Evolutionary conservation across 2,113 vertebrate genomes (phyloP), one percentile per base, ranked within the genome.

Genomic region (human (Homo sapiens)): DNA sequence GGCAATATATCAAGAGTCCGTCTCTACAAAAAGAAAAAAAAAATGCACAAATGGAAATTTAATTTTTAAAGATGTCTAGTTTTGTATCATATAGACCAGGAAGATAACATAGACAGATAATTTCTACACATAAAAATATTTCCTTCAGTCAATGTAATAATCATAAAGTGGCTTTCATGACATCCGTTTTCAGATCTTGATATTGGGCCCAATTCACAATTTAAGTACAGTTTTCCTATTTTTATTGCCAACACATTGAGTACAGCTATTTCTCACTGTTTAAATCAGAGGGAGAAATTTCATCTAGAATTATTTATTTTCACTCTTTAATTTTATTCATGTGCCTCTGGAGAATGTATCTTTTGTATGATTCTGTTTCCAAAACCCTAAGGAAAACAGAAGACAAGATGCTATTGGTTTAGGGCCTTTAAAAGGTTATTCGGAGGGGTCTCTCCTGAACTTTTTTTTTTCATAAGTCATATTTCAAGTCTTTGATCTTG

Each of bases 401-500:
- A 97, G 80, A 96, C 18, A 79, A 93, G 57, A 91, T 76, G 83
- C 57, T 57, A 61, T 98, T 98, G 91, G 94, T 48, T 93, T 81
- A 93, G 83, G 55, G 94, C 61, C 40, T 84, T 86, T 96, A 59
- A 93, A 95, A 68, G 83, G 45, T 73, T 96, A 81, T 92, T 52
- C 66, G 38, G 80, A 92, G 76, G 73, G 92, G 92, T 92, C 95
- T 97, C 66, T 96, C 75, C 43, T 89, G 83, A 92, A 81, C 45
- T 55, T 95, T 95, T 48, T 81, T 76, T 79, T 92, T 93, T 79
- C 12, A 2, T 93, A 97, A 98, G 90, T 95, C 94, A 96, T 97
- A 97, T 97, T 97, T 98, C 88, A 97, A 93, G 93, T 93, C 97
- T 98, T 98, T 98, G 97, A 98, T 98, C 97, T 97, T 97, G 97